phyloP scores from a whole-genome alignment of 2,797 vertebrate species.

The Zenarchopterus dispar region DNA sequence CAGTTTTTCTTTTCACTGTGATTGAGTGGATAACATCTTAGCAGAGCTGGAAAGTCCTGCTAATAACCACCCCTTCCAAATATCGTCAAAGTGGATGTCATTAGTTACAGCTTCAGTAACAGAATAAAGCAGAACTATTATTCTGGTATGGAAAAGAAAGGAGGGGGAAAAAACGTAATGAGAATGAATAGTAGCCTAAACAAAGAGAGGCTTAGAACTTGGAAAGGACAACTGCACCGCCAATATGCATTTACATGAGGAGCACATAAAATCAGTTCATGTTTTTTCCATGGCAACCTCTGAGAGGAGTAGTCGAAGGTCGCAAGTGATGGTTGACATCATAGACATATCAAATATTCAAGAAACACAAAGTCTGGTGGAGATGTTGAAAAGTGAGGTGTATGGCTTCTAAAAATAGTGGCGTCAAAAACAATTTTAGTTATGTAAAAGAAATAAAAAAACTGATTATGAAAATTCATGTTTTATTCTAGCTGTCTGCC shows the following conservation, averaged over 20 bases:
- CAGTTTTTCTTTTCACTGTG: not conserved
- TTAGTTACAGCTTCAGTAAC: not conserved
- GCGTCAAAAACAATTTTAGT: too few species aligned
- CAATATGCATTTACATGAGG: not conserved
- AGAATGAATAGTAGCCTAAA: not conserved
- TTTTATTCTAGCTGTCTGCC: too few species aligned
- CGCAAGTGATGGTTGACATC: too few species aligned
- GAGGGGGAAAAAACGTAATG: not conserved
- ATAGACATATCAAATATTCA: too few species aligned
- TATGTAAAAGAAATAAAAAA: too few species aligned
- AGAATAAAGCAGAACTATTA: not conserved
- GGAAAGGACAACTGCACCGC: not conserved
- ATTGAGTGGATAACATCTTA: not conserved
- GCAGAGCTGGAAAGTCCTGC: not conserved
- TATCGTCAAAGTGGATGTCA: conserved; percentile 3
- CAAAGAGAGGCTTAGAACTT: conserved; percentile 1
- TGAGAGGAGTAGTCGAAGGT: not conserved
- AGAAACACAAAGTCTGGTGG: too few species aligned
- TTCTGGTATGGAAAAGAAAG: conserved; percentile 1
- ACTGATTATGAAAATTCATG: too few species aligned
- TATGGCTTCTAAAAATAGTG: too few species aligned
- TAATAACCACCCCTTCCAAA: not conserved
- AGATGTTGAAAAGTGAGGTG: too few species aligned
- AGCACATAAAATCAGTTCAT: not conserved
- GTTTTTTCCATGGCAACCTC: not conserved